Conservation (phyloP, 2,797 vertebrate species). For the Typhlichthys eigenmanni region DNA sequence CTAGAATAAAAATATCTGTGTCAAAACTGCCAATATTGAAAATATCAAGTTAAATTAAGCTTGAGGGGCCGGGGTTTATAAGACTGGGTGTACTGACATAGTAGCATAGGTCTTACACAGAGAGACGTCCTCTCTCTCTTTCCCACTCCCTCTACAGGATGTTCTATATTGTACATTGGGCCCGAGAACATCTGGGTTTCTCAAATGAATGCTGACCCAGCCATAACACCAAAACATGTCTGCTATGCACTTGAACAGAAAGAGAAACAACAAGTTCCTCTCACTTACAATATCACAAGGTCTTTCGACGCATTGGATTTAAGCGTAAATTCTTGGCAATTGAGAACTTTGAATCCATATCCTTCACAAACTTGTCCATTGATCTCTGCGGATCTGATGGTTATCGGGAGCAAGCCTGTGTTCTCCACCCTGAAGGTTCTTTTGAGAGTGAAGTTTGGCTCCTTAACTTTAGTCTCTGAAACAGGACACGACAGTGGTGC, state of each 20-base stretch:
- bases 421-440: conserved; percentile 95
- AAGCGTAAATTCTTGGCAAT: conserved; percentile 94
- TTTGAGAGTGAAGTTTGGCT: conserved; percentile 93
- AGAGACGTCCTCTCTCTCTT: too few relatives aligned
- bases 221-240: conserved; percentile 6
- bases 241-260: not conserved
- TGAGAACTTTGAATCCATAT: conserved; percentile 97
- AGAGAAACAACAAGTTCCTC: too few relatives aligned
- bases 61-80: too few relatives aligned
- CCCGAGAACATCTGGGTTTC: too few relatives aligned
- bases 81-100: too few relatives aligned
- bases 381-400: conserved; percentile 87
- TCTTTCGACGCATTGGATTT: conserved; percentile 94
- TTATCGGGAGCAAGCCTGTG: conserved; percentile 89
- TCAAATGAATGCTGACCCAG: conserved; percentile 5
- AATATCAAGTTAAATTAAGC: too few relatives aligned
- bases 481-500: not conserved
- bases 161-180: too few relatives aligned
- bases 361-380: conserved; percentile 93
- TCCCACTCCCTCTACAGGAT: too few relatives aligned
- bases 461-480: conserved; percentile 87
- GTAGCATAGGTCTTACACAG: too few relatives aligned
- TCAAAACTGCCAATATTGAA: too few relatives aligned
- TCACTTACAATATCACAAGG: conserved; percentile 92
- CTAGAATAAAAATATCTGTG: too few relatives aligned